phyloP scores from a whole-genome alignment of 1,140 invertebrate genomes.

The Nymphalis io region DNA sequence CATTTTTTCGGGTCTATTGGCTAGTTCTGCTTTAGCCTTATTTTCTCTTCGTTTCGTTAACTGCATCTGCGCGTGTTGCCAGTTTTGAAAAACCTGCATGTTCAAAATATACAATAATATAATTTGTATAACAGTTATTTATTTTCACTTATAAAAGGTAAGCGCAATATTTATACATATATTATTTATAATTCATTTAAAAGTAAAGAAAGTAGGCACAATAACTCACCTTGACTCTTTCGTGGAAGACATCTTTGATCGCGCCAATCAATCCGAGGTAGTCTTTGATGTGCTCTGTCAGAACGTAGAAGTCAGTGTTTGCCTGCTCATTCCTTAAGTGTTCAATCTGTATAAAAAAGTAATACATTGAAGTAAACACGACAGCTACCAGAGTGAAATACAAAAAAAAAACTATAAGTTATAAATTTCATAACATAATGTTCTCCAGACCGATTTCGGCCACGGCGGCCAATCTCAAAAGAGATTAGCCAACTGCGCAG shows the following conservation, averaged over 20 bases:
- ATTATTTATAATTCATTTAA: no score
- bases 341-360: constrained; percentile 84
- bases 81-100: constrained; percentile 92
- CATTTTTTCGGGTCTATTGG: constrained; percentile 93
- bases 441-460: no score
- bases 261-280: constrained; percentile 96
- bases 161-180: no score
- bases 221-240: constrained; percentile 90
- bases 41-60: constrained; percentile 96
- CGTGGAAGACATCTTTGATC: constrained; percentile 98
- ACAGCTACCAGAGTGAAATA: no score
- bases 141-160: background rate
- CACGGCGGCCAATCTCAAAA: no score
- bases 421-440: no score
- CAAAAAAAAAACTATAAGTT: no score
- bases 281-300: constrained; percentile 97
- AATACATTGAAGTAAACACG: no score
- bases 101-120: background rate
- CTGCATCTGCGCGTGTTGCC: constrained; percentile 97
- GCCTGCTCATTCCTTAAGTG: constrained; percentile 94
- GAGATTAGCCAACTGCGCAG: no score
- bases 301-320: constrained; percentile 96
- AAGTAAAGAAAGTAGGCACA: no score
- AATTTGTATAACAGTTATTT: background rate
- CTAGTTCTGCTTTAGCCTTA: constrained; percentile 95